phyloP scores from a whole-genome alignment of 2,888 invertebrate genomes.

The Steromphala cineraria region DNA sequence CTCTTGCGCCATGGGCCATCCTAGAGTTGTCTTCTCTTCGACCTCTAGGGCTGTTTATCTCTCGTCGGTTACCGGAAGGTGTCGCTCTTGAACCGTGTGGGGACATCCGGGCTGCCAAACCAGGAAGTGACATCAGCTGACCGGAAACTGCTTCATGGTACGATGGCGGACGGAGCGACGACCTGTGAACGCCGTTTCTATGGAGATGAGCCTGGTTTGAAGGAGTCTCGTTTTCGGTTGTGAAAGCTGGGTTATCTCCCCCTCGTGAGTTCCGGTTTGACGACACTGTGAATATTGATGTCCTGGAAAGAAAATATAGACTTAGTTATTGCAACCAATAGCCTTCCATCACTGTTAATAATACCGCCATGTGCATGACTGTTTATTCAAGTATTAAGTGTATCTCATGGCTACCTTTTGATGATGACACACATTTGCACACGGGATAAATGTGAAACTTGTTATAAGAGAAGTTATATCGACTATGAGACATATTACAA shows the following conservation, averaged over 20 bases:
- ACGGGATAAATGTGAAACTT: no score
- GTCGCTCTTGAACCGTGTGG: not conserved
- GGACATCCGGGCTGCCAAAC: conserved; percentile 3
- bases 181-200: conserved; percentile 13
- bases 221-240: conserved; percentile 22
- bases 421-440: no score
- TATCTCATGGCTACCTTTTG: no score
- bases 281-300: conserved; percentile 20
- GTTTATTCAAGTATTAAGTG: no score
- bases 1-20: not conserved
- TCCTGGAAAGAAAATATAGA: conserved; percentile 10
- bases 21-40: not conserved
- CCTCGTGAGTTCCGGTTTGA: conserved; percentile 22
- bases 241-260: conserved; percentile 35
- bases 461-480: no score
- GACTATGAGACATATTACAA: no score
- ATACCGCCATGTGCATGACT: no score
- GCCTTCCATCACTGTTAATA: no score
- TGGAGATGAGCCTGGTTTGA: not conserved
- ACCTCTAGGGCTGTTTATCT: not conserved
- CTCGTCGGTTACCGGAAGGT: not conserved
- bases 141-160: conserved; percentile 33
- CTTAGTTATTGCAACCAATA: no score
- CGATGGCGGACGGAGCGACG: conserved; percentile 26
- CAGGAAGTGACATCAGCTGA: conserved; percentile 11